Base-by-base conservation (phyloP, 2,888 invertebrate species). In the Tachina grossa region DNA sequence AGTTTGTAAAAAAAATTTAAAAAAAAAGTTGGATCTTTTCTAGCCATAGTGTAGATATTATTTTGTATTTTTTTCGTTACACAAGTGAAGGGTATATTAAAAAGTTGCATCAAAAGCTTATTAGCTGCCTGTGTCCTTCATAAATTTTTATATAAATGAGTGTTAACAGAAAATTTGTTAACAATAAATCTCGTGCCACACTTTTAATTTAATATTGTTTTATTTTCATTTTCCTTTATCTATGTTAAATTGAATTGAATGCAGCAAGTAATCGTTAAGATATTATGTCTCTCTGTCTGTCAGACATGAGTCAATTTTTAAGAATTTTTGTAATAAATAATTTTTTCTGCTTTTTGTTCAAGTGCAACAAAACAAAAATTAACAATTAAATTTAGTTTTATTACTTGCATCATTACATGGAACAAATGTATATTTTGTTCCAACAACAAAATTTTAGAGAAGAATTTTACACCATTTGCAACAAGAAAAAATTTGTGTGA, bases 361-460 rank as follows among this genome's bases (percentile, higher is more conserved):
- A 77, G 39, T 49, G 41, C 47, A 57, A 47, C 31, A 59, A 68
- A 65, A 47, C 8, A 53, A 43, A 16, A 76, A 65, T 19, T 16
- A 65, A 55, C 66, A 76, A 76, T 76, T 31, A 76, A 68, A 57
- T 77, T 55, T 16, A 57, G 45, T 45, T 45, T n/a, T 22, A 45
- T 14, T 43, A 16, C 41, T 22, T 69, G 43, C 22, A 57, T 53
- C 41, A 16, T 68, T 14, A 57, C 9, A 55, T n/a, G 22, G 43
- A 19, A 55, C 4, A 19, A 53, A 49, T n/a, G 16, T 9, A 11
- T 9, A 68, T 51, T 68, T n/a, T 22, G 16, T 14, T 69, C 19
- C 22, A 41, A 69, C 1, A 41, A 53, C 53, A 53, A 69, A 6
- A n/a, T 51, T 16, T 31, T 6, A 31, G 5, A 31, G 0, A 31